phyloP scores from a whole-genome alignment of 2,113 vertebrate species.

The Varanus komodoensis region DNA sequence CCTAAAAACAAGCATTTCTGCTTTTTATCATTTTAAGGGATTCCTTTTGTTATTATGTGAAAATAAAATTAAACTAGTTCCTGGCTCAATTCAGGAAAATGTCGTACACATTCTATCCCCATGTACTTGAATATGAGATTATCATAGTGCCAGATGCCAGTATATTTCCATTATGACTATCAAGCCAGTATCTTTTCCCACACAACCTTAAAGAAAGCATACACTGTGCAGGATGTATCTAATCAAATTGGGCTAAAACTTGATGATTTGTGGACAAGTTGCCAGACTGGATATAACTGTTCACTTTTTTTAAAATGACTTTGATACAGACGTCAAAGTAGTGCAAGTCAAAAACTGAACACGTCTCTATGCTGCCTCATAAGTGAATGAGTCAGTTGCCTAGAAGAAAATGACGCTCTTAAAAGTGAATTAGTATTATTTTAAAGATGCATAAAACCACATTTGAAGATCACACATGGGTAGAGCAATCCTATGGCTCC shows the following conservation, averaged over 20 bases:
- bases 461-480: neutral
- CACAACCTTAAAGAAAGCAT: no score
- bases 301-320: neutral
- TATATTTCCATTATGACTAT: slow-evolving; percentile 7
- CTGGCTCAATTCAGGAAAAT: neutral
- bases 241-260: neutral
- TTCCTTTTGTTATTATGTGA: neutral
- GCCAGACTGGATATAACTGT: neutral
- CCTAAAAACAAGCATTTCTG: neutral
- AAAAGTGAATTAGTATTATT: neutral
- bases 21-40: neutral
- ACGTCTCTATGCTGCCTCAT: neutral
- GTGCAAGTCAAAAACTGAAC: neutral
- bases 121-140: neutral
- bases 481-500: no score
- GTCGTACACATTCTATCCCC: neutral
- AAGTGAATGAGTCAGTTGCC: neutral
- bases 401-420: neutral
- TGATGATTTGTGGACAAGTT: neutral
- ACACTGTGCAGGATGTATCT: neutral
- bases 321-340: neutral
- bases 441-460: neutral
- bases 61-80: neutral
- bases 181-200: neutral
- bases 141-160: neutral